Evolutionary conservation across 1,140 invertebrate species (phyloP), one percentile per base, ranked within the genome.

Genomic region (Drosophila burlai): DNA sequence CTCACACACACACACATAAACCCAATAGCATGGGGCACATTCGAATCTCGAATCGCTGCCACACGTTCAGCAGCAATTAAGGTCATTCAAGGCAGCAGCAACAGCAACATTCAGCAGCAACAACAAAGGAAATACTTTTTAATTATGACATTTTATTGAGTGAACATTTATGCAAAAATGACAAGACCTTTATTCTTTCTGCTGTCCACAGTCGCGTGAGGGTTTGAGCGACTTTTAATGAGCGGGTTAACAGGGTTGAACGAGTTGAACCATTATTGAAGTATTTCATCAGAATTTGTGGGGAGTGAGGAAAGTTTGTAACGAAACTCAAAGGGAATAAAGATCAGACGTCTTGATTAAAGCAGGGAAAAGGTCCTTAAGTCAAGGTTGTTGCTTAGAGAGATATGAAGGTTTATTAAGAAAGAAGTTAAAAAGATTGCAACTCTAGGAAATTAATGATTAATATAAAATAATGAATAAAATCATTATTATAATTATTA

Each of bases 61-160:
- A 86, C 84, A 87, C 81, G 84, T 83, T 81, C 69, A 68, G 46
- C 69, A 90, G 84, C 85, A 89, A 89, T 89, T 89, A 89, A 89
- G 85, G 85, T 89, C 85, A 89, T 76, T 71, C 78, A 45, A 76
- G 58, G 54, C 81, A 76, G 40, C 62, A 63, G 34, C 45, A 73
- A 13, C 60, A 54, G 34, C 61, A 65, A 46, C 29, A 40, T 10
- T 49, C 57, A 43, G n/a, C 62, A 75, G 43, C 69, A 52, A 49
- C 61, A 85, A 65, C 69, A 60, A 55, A 75, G 64, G 68, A 87
- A 85, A 81, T 89, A 76, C 80, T 85, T 81, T 89, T 90, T 87
- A 87, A 87, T 87, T 89, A 87, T 87, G 84, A 84, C 83, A 84
- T 87, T 89, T 87, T 87, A 87, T 87, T 89, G 84, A 87, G 77